Conservation (phyloP, 2,113 vertebrate species). For the Delphinus delphis region DNA sequence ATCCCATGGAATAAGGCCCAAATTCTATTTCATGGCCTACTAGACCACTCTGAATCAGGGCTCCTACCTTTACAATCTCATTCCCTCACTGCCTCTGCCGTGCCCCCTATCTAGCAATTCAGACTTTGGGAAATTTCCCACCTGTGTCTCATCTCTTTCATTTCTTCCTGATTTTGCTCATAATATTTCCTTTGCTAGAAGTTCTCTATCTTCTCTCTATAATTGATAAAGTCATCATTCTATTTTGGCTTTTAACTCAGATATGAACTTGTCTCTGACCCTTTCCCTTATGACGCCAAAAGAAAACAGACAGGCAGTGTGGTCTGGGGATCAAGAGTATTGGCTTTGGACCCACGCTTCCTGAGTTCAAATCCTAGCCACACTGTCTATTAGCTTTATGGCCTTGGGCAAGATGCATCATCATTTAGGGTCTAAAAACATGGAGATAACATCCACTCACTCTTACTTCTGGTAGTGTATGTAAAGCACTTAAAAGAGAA, state of each 20-base stretch:
- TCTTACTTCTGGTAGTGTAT: background rate
- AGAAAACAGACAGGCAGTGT: background rate
- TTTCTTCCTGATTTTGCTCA: background rate
- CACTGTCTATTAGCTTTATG: background rate
- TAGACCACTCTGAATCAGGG: background rate
- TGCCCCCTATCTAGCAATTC: background rate
- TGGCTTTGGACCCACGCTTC: background rate
- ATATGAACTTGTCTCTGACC: background rate
- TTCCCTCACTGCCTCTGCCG: background rate
- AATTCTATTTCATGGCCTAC: background rate
- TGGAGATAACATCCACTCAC: background rate
- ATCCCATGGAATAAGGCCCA: background rate
- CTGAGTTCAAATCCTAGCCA: background rate
- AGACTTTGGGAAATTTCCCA: background rate
- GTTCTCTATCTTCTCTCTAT: background rate
- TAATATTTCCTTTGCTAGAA: background rate
- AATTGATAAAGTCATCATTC: background rate
- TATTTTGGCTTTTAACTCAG: background rate
- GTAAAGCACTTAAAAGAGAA: conserved; percentile 37
- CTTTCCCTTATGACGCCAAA: background rate
- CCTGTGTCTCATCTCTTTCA: background rate
- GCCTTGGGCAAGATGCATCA: background rate
- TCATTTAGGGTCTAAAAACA: background rate
- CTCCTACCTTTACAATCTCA: background rate
- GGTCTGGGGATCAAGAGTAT: background rate